phyloP scores from a whole-genome alignment of 2,113 vertebrate genomes.

The Xiphorhynchus elegans region DNA sequence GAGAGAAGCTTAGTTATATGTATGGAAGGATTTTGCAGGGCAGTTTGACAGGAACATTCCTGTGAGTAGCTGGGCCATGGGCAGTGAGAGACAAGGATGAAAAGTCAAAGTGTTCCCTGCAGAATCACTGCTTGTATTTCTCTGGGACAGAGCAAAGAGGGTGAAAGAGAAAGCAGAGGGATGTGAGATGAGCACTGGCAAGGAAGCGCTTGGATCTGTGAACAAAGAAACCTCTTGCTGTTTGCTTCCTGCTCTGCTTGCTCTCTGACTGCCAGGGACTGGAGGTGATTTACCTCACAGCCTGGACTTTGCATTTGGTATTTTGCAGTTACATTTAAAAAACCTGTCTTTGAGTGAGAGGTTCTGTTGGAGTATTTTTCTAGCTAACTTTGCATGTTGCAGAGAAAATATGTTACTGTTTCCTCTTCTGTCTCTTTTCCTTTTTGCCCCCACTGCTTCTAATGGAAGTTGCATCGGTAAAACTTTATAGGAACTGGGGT shows the following conservation, averaged over 20 bases:
- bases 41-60: background rate
- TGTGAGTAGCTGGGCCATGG: background rate
- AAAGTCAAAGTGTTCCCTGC: background rate
- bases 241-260: slow-evolving; percentile 36
- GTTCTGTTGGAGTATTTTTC: background rate
- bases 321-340: background rate
- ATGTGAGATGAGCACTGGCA: background rate
- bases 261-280: background rate
- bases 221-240: slow-evolving; percentile 45
- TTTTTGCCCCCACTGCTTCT: background rate
- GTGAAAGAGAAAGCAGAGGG: background rate
- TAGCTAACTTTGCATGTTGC: background rate
- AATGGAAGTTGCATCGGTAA: background rate
- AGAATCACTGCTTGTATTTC: background rate
- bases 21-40: background rate
- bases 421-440: background rate
- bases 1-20: background rate
- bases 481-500: background rate
- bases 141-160: background rate
- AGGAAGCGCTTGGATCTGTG: background rate
- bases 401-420: background rate
- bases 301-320: background rate
- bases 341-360: background rate
- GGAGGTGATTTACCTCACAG: slow-evolving; percentile 2
- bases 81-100: background rate